Base-by-base conservation (phyloP, 1,140 invertebrate genomes). In the Drosophila littoralis region DNA sequence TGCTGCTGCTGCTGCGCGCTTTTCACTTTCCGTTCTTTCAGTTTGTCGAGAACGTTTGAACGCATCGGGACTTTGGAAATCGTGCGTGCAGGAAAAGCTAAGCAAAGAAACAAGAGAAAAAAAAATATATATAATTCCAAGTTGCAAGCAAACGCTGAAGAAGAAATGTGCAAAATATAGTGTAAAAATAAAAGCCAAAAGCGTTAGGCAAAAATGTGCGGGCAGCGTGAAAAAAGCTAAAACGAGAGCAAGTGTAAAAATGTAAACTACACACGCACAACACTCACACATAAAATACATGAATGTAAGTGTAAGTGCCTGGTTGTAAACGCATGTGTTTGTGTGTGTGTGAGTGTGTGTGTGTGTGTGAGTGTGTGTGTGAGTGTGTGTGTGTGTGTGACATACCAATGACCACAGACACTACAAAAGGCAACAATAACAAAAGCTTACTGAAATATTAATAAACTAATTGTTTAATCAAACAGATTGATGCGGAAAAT, bases 1-100 rank as follows among this genome's bases (percentile, higher is more conserved):
- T 38, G 32, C 22, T 61, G 77, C 73, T 80, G 77, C 64, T 66
- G 69, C 81, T 81, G 73, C 68, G 68, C 64, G 67, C 75, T 82
- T 69, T 82, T 79, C 75, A 72, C 79, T 81, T 86, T 86, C 85
- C 46, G 70, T 73, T 68, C 79, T 79, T 88, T 88, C 77, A 88
- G 84, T 88, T 84, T 88, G 80, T 89, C 84, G 84, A 89, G 84
- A 89, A 89, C 84, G 75, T 89, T 79, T 88, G 80, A 89, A 89
- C 80, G 64, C 69, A 74, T 51, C 73, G 76, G 76, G 66, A 63
- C 76, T 59, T 65, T 80, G 67, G 54, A 45, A 67, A 69, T 79
- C 81, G 81, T 77, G 81, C 73, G 81, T 80, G 81, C 81, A 77
- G 64, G 22, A 22, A 71, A 65, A 50, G 32, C 57, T 42, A 15